Percentiles rank a stretch among this genome's conserved stretches.
phyloP scores from a whole-genome alignment of 2,888 invertebrate species.

The Tuberolachnus salignus region DNA sequence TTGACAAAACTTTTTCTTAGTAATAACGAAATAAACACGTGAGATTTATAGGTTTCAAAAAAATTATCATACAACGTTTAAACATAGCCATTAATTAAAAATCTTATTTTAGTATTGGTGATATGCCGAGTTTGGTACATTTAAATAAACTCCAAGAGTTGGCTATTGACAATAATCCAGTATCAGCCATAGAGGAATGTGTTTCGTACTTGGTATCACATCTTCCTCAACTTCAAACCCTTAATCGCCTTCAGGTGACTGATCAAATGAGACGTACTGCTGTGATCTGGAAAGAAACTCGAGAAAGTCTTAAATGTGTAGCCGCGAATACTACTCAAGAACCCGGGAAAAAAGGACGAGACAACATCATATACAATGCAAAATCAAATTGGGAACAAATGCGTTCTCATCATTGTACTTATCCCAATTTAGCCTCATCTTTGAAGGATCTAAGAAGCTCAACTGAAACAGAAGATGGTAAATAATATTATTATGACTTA shows the following conservation, averaged over 20 bases:
- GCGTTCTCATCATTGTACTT: slow-evolving; percentile 70
- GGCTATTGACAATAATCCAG: slow-evolving; percentile 84
- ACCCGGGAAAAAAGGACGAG: slow-evolving; percentile 63
- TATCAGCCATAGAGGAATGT: slow-evolving; percentile 80
- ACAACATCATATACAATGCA: slow-evolving; percentile 79
- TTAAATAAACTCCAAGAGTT: slow-evolving; percentile 80
- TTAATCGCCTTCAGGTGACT: slow-evolving; percentile 73
- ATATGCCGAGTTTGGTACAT: slow-evolving; percentile 81
- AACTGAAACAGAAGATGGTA: slow-evolving; percentile 61
- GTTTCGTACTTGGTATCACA: slow-evolving; percentile 82
- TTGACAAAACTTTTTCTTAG: slow-evolving; percentile 81
- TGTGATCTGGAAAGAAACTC: slow-evolving; percentile 75
- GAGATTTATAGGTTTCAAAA: slow-evolving; percentile 60
- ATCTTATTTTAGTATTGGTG: slow-evolving; percentile 73
- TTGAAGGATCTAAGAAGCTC: slow-evolving; percentile 58
- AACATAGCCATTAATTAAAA: not conserved
- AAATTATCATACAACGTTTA: not conserved
- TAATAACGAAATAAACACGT: slow-evolving; percentile 78
- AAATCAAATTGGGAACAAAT: slow-evolving; percentile 85
- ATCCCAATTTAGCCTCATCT: slow-evolving; percentile 49
- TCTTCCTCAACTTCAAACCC: slow-evolving; percentile 73
- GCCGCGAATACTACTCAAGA: slow-evolving; percentile 63
- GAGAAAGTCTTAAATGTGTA: slow-evolving; percentile 66
- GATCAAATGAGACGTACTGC: slow-evolving; percentile 72
- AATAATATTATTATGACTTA: no score